Evolutionary conservation across 2,113 vertebrate genomes (phyloP), one percentile per base, ranked within the genome.

Genomic region (Grammomys surdaster): DNA sequence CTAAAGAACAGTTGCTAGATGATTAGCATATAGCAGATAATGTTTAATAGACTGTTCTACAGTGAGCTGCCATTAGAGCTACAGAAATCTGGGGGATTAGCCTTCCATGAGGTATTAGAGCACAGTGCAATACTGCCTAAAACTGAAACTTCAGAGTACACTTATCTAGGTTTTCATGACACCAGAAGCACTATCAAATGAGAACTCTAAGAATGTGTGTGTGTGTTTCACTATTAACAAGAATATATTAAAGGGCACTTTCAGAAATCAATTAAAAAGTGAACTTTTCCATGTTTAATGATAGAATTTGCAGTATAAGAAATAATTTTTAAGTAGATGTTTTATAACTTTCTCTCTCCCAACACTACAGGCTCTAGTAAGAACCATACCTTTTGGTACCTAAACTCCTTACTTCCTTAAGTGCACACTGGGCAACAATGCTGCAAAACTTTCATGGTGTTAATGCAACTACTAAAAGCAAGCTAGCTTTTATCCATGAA

Each of bases 261-360:
- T 88, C 31, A 89, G 88, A 90, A 94, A 80, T 60, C 3, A 70
- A 89, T 60, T 67, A 94, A 76, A 92, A 91, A 89, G n/a, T 69
- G 85, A 87, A 43, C 5, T 93, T 89, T 88, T 84, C 54, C 91
- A 88, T 54, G 88, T 94, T 56, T 43, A 94, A 28, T 90, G 43
- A 94, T 17, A 87, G 48, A 96, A 89, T 95, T 95, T 40, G 84
- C 75, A 17, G 36, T 95, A 94, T 46, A 73, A 43, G 24, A 77
- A 91, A 65, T 82, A 89, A 58, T 4, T 58, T 97, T 89, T 85
- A 90, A 80, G 73, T 67, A 87, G 80, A 33, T 88, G 8, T 69
- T 80, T 96, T 77, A 20, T 80, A 94, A 94, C 48, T 72, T 70
- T 94, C 48, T 91, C 77, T 95, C 70, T 78, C 89, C 70, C 73